These are phyloP conservation scores for Apamea epomidion DNA, from an alignment of 2,888 invertebrate species.

Conservation along the genomic window DNA sequence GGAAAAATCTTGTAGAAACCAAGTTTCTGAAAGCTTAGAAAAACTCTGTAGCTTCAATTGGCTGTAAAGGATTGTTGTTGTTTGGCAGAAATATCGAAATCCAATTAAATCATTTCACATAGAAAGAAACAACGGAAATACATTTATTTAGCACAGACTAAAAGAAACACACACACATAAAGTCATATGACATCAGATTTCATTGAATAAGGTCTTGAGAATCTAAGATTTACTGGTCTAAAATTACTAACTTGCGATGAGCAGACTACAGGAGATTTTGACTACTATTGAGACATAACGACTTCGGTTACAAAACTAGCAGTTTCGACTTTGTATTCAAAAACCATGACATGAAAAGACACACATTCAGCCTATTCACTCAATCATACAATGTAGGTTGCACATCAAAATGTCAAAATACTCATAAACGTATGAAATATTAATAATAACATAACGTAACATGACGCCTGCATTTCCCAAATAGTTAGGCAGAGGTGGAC, in stretches of 20 bases:
- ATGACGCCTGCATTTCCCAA: not conserved
- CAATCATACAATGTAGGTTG: conserved; percentile 31
- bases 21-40: not conserved
- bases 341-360: conserved; percentile 19
- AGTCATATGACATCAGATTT: too few relatives aligned
- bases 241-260: not conserved
- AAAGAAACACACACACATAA: too few relatives aligned
- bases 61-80: not conserved
- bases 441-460: conserved; percentile 11
- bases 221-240: not conserved
- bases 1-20: not conserved
- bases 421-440: conserved; percentile 7
- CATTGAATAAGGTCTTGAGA: not conserved
- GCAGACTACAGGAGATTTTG: not conserved
- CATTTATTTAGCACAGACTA: too few relatives aligned
- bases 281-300: not conserved
- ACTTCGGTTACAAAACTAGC: not conserved
- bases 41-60: not conserved
- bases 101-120: not conserved
- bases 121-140: too few relatives aligned
- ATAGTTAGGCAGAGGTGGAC: not conserved
- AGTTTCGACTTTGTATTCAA: conserved; percentile 13
- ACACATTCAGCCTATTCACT: not conserved
- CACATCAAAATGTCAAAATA: conserved; percentile 29
- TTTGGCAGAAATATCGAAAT: not conserved